Conservation (phyloP, 2,888 invertebrate species). For the Gerosis bhagava region DNA sequence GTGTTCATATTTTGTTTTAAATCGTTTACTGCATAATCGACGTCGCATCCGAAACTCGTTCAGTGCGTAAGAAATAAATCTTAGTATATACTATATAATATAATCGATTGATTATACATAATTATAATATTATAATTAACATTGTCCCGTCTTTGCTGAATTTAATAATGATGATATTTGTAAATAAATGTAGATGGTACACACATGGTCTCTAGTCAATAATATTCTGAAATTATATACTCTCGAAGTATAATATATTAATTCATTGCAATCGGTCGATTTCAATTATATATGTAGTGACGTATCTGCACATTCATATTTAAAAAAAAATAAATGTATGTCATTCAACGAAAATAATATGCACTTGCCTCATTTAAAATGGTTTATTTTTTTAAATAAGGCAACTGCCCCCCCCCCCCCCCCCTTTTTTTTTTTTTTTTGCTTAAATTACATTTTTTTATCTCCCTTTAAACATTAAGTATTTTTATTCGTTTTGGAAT, state of each 20-base stretch:
- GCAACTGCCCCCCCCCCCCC: slow-evolving; percentile 36
- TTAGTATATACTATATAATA: too few species aligned
- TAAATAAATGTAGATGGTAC: slow-evolving; percentile 31
- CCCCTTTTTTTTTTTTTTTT: too few species aligned
- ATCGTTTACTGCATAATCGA: too few species aligned
- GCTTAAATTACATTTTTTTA: slow-evolving; percentile 7
- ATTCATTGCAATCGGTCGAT: slow-evolving; percentile 16
- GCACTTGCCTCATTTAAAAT: slow-evolving; percentile 48
- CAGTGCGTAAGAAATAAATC: too few species aligned
- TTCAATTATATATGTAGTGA: slow-evolving; percentile 24
- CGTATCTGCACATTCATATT: too few species aligned
- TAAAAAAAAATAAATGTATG: too few species aligned
- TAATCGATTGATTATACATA: neutral
- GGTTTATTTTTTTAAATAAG: slow-evolving; percentile 44
- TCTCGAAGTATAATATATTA: slow-evolving; percentile 3
- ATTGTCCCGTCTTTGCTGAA: slow-evolving; percentile 1
- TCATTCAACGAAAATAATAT: too few species aligned
- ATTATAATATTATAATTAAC: neutral
- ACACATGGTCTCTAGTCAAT: slow-evolving; percentile 45
- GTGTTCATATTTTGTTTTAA: too few species aligned
- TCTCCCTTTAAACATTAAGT: slow-evolving; percentile 15
- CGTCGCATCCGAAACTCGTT: too few species aligned
- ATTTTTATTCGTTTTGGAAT: too few species aligned
- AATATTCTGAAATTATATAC: slow-evolving; percentile 26
- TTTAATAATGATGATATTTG: slow-evolving; percentile 22